Evolutionary conservation across 2,797 vertebrate species (phyloP), one percentile per base, ranked within the genome.

Genomic region (Trematomus bernacchii): DNA sequence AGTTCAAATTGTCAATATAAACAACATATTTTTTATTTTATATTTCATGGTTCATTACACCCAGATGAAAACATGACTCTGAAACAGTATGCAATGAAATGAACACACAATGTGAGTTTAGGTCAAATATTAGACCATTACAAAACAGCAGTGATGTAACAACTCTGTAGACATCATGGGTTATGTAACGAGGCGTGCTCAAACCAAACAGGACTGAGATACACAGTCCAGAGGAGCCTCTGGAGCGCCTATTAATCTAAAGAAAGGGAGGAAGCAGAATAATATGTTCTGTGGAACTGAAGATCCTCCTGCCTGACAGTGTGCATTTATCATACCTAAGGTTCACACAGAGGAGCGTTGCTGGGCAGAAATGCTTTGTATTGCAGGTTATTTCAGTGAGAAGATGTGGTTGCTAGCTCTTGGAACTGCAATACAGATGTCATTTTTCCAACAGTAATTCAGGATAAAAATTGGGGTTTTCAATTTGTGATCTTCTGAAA

Each of bases 321-420:
- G 62, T 76, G 78, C 64, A 69, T 91, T 86, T 81, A 69, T 90
- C 83, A 85, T 51, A 85, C 73, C 71, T 64, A 59, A 70, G 60
- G 67, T 82, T 83, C 51, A 58, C 16, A 57, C 8, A 63, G 42
- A 70, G 76, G 67, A 63, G 54, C 1, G 54, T 77, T 81, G 81
- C 74, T 65, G 61, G 73, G 77, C 72, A 80, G 54, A 85, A 82
- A 52, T 54, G 27, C 50, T 73, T 62, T 79, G 13, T 46, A 47
- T 27, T 42, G 44, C 64, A 68, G 3, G 1, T 37, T 23, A 67
- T 59, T 66, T 73, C 52, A 71, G 47, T 14, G 14, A 16, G 73
- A 33, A 21, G 54, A 87, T 42, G 12, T 23, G 10, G 37, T n/a
- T 58, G 46, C 55, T 61, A 48, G 10, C 50, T 51, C 19, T 48